Base-by-base conservation (phyloP, 1,140 invertebrate genomes). In the Cydia pomonella region DNA sequence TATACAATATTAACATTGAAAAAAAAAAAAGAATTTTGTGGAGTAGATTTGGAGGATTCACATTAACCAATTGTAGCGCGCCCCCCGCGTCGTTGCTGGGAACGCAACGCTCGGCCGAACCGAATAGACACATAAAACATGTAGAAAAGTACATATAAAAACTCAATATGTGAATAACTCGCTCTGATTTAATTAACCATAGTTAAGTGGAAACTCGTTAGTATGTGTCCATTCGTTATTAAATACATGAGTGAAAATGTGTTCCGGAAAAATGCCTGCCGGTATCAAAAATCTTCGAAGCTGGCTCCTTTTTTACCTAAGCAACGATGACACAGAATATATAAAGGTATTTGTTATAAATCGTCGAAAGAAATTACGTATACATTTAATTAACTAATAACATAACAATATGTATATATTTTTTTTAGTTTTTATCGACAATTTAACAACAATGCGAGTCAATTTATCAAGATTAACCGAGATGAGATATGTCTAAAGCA, bases 141-240 rank as follows among this genome's bases (percentile, higher is more conserved):
- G n/a, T 69, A 69, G 16, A 38, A 18, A 69, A 69, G 64, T 69
- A n/a, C n/a, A n/a, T n/a, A 69, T 69, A 69, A 41, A 69, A 27
- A 72, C 75, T 84, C 77, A 82, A 86, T 82, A 85, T 81, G 82
- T 84, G 44, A 73, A 81, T 80, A 80, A 85, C 76, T 79, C 73
- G 75, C 69, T 77, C 76, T 84, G 82, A 83, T 86, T 90, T 86
- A 89, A 91, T 91, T 91, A 87, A 85, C 79, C 79, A 86, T 89
- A 87, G 89, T 89, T 87, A 91, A 82, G 77, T 85, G 38, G 82
- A 82, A 85, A 73, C 80, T 81, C 76, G 82, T 78, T 76, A 80
- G 75, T 81, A 80, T 72, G 41, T 76, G 78, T 87, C 84, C 83
- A 83, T 87, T 80, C 83, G 83, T 84, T 83, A 79, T 77, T 79